A percentile compares a stretch with the other conserved stretches of the same genome.
phyloP scores from a whole-genome alignment of 1,140 invertebrate species.

The Aethina tumida region DNA sequence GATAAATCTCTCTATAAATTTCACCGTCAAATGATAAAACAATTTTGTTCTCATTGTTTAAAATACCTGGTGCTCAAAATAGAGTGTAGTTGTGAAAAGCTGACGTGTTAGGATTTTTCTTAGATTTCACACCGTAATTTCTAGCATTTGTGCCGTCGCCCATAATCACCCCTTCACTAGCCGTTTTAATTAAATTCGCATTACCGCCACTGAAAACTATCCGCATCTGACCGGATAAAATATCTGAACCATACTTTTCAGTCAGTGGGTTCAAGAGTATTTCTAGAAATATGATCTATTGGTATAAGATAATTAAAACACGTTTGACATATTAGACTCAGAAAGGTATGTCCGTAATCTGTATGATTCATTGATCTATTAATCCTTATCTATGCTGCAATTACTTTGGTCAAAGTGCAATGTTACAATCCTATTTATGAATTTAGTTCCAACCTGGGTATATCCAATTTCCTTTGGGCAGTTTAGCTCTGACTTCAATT shows the following conservation, averaged over 20 bases:
- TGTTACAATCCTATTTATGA: no score
- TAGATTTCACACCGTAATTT: conserved; percentile 36
- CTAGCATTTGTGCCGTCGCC: conserved; percentile 29
- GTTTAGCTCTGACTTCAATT: conserved; percentile 60
- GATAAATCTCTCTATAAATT: no score
- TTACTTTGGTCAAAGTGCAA: no score
- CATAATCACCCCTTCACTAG: conserved; percentile 36
- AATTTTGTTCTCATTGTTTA: no score
- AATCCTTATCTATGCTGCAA: no score
- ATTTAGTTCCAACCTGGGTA: no score
- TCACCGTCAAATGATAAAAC: no score
- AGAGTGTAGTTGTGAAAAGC: conserved; percentile 52
- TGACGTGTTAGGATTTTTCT: conserved; percentile 29
- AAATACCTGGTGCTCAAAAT: conserved; percentile 50
- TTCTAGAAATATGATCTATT: conserved; percentile 38
- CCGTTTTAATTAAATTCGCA: conserved; percentile 23
- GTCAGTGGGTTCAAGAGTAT: conserved; percentile 44
- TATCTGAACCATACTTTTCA: conserved; percentile 39
- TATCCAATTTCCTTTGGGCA: conserved; percentile 66
- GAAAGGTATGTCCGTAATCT: no score
- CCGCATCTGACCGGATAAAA: conserved; percentile 39
- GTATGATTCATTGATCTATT: no score
- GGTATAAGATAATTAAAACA: no score
- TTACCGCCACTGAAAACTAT: conserved; percentile 37
- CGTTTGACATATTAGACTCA: no score